A percentile compares a stretch with the other conserved stretches of the same genome.
phyloP scores from a whole-genome alignment of 2,797 vertebrate species.

The Sciurus vulgaris region DNA sequence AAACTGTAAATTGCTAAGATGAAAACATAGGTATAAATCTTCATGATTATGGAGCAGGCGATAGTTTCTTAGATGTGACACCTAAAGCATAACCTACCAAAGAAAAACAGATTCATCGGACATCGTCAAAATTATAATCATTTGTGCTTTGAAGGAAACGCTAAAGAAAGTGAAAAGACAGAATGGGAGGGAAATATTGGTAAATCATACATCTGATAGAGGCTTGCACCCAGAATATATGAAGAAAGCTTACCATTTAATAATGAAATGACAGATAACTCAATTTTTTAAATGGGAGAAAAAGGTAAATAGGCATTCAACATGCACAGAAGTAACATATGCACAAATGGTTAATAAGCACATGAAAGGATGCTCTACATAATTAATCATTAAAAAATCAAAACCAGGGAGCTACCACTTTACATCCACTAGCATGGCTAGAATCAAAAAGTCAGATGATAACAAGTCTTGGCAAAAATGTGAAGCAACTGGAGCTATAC shows the following conservation, averaged over 20 bases:
- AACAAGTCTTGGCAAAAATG: not conserved
- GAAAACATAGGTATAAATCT: not conserved
- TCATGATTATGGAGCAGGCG: not conserved
- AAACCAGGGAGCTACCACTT: not conserved
- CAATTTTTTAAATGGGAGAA: slow-evolving; percentile 10
- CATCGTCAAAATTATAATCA: not conserved
- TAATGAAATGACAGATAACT: not conserved
- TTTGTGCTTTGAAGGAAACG: not conserved
- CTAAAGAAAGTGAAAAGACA: not conserved
- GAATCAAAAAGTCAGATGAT: not conserved
- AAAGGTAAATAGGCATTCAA: not conserved
- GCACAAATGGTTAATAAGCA: not conserved
- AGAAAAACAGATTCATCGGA: not conserved
- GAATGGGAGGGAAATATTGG: not conserved
- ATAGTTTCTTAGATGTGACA: not conserved
- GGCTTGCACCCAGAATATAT: not conserved
- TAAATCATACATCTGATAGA: not conserved
- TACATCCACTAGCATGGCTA: not conserved
- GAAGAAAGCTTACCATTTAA: not conserved
- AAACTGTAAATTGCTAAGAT: not conserved
- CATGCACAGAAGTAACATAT: not conserved
- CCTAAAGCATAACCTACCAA: not conserved
- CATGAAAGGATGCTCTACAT: not conserved
- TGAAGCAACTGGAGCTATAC: not conserved
- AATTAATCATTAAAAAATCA: not conserved